These are phyloP conservation scores for Dasypus novemcinctus DNA, from an alignment of 2,113 vertebrate species.

Conservation along the genomic window DNA sequence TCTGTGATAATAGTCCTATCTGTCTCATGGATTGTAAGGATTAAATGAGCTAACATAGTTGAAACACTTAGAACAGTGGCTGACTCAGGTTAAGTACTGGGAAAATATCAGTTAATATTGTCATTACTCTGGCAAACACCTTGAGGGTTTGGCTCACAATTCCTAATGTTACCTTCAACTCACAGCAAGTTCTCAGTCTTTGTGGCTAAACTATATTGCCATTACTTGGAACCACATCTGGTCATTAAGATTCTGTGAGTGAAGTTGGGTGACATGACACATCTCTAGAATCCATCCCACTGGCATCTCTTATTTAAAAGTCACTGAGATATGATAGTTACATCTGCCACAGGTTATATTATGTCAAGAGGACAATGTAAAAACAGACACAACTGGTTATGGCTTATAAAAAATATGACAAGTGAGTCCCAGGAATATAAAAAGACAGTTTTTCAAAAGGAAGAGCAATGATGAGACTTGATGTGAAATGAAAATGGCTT, in stretches of 20 bases:
- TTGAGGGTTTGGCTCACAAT: background rate
- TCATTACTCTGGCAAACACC: conserved; percentile 34
- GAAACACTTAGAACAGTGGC: conserved; percentile 8
- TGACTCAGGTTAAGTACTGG: background rate
- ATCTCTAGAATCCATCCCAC: conserved; percentile 46
- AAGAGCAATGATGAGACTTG: conserved; percentile 70
- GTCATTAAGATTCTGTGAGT: conserved; percentile 55
- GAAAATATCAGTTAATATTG: conserved; percentile 59
- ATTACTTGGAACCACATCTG: background rate
- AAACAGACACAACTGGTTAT: conserved; percentile 70
- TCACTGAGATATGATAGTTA: conserved; percentile 73
- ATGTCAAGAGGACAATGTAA: conserved; percentile 60
- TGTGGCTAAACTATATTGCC: conserved; percentile 3
- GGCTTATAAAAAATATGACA: conserved; percentile 79
- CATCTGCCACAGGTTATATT: conserved; percentile 76
- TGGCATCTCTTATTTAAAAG: conserved; percentile 62
- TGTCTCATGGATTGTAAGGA: conserved; percentile 17
- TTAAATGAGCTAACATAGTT: conserved; percentile 35
- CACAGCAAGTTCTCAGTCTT: conserved; percentile 9
- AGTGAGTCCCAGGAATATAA: conserved; percentile 79
- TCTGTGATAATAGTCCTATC: background rate
- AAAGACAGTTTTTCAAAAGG: conserved; percentile 78
- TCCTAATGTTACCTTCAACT: background rate
- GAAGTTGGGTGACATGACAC: conserved; percentile 14
- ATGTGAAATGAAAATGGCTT: conserved; percentile 76